phyloP scores from a whole-genome alignment of 1,140 invertebrate genomes.

The Drosophila nannoptera region DNA sequence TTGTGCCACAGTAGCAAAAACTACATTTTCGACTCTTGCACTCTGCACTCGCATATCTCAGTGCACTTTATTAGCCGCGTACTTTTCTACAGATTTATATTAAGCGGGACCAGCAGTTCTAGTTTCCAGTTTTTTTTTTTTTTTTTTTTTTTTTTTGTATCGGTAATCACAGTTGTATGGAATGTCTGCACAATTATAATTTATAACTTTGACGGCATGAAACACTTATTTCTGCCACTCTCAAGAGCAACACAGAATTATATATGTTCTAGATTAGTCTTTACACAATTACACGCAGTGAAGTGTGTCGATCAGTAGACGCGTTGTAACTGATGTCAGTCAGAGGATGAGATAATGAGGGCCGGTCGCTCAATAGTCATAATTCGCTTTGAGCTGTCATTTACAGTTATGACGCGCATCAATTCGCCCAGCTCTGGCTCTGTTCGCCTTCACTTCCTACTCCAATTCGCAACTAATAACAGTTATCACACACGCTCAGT shows the following conservation, averaged over 20 bases:
- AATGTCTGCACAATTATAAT: neutral
- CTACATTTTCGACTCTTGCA: neutral
- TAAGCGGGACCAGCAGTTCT: neutral
- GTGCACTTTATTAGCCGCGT: constrained; percentile 11
- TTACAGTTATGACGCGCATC: neutral
- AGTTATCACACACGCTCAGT: neutral
- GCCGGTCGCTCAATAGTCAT: neutral
- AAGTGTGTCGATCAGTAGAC: neutral
- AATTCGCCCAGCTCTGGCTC: neutral
- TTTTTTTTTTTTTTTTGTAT: neutral
- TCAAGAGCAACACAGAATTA: neutral
- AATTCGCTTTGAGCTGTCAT: constrained; percentile 2
- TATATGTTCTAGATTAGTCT: too few species aligned
- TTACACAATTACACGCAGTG: too few species aligned
- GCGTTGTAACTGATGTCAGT: neutral
- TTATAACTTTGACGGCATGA: neutral
- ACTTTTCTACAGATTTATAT: constrained; percentile 11
- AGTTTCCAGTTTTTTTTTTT: neutral
- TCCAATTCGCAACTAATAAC: neutral
- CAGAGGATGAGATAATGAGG: neutral
- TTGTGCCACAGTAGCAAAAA: constrained; percentile 20
- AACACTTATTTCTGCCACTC: neutral
- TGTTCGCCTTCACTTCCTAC: neutral
- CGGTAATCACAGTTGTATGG: too few species aligned
- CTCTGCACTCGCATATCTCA: constrained; percentile 13